phyloP scores from a whole-genome alignment of 2,888 invertebrate species.

The Arctia plantaginis region DNA sequence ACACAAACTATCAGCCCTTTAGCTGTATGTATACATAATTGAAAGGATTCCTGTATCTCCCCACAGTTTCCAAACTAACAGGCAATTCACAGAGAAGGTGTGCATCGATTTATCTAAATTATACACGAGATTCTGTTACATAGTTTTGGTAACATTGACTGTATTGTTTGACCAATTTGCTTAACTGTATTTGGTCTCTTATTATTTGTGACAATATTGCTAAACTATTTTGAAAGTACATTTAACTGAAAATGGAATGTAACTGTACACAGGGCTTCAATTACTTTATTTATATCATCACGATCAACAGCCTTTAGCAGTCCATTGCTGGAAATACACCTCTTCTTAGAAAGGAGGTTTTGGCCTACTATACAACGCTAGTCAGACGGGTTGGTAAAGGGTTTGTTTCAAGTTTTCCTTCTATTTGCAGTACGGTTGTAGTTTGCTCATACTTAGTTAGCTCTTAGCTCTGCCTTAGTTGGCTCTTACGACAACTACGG shows the following conservation, averaged over 20 bases:
- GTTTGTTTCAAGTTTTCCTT: too few relatives aligned
- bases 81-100: conserved; percentile 12
- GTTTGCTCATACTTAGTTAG: too few relatives aligned
- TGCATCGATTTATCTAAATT: conserved; percentile 9
- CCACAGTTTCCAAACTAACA: conserved; percentile 13
- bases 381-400: too few relatives aligned
- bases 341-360: too few relatives aligned
- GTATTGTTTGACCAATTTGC: not conserved
- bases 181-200: not conserved
- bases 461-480: too few relatives aligned
- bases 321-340: too few relatives aligned
- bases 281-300: too few relatives aligned
- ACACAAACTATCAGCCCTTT: not conserved
- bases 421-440: too few relatives aligned
- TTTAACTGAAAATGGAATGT: not conserved
- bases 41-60: not conserved
- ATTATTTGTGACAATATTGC: not conserved
- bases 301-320: too few relatives aligned
- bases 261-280: not conserved
- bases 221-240: not conserved
- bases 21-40: not conserved
- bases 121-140: conserved; percentile 1
- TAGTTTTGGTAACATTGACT: not conserved
- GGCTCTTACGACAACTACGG: too few relatives aligned
- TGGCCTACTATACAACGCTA: too few relatives aligned